These are phyloP conservation scores for Drosophila ustulata DNA, from an alignment of 2,888 invertebrate genomes.

Conservation along the genomic window DNA sequence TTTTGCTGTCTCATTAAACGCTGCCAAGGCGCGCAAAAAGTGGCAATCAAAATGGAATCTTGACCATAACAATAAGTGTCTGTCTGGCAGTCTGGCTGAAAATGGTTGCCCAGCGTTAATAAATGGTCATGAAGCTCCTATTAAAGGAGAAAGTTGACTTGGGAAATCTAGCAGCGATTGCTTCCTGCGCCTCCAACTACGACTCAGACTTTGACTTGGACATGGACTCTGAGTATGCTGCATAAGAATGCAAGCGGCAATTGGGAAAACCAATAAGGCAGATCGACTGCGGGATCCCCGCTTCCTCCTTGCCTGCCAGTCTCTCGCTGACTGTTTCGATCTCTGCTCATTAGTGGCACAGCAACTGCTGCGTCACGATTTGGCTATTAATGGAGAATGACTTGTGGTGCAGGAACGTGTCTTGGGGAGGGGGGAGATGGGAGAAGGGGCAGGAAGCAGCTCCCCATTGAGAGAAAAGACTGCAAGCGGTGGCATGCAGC, in stretches of 20 bases:
- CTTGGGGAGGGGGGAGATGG: background rate
- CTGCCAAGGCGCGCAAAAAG: constrained; percentile 1
- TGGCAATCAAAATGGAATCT: constrained; percentile 34
- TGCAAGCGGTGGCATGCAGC: constrained; percentile 34
- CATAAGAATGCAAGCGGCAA: constrained; percentile 32
- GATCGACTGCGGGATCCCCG: constrained; percentile 17
- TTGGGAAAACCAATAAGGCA: constrained; percentile 55
- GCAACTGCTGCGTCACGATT: constrained; percentile 78
- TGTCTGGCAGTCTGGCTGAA: background rate
- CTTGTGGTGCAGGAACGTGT: background rate
- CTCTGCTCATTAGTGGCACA: constrained; percentile 65
- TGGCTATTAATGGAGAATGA: constrained; percentile 55
- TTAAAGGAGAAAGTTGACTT: constrained; percentile 67
- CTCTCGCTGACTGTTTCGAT: background rate
- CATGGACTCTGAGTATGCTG: constrained; percentile 3
- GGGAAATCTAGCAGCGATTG: constrained; percentile 23
- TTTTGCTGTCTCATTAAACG: constrained; percentile 28
- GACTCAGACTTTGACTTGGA: too few relatives aligned
- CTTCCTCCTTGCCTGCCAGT: background rate
- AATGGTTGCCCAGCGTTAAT: constrained; percentile 37
- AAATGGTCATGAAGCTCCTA: constrained; percentile 52
- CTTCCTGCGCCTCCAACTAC: constrained; percentile 33
- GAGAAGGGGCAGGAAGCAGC: constrained; percentile 19
- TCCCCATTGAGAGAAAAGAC: constrained; percentile 48
- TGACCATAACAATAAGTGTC: constrained; percentile 35